A percentile compares a stretch with the other conserved stretches of the same genome.
phyloP scores from a whole-genome alignment of 2,113 vertebrate genomes.

The Mystacornis crossleyi region DNA sequence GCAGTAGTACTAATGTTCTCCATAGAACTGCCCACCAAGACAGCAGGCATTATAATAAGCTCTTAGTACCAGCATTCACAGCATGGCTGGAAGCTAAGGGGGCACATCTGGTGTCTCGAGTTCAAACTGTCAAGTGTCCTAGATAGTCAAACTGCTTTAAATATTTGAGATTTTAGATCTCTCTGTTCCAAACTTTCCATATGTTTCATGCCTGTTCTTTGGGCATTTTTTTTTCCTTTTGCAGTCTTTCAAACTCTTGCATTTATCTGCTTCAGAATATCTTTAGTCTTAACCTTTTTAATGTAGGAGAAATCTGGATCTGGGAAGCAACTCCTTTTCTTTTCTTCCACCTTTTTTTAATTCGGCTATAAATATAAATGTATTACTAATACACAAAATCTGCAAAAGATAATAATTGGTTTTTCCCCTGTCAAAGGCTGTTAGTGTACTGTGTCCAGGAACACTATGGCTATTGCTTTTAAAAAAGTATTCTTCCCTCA shows the following conservation, averaged over 20 bases:
- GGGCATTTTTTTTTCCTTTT: not conserved
- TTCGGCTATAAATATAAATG: not conserved
- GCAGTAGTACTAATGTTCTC: not conserved
- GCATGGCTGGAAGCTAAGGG: not conserved
- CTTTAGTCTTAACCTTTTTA: not conserved
- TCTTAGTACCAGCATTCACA: no score
- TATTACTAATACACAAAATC: not conserved
- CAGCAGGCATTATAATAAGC: no score
- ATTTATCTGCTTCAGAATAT: not conserved
- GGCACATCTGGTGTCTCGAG: not conserved
- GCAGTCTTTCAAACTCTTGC: not conserved
- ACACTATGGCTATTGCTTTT: not conserved
- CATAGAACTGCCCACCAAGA: accelerated
- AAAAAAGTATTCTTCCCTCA: not conserved
- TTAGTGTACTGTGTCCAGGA: not conserved
- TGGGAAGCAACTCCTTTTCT: not conserved
- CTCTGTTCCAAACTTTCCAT: not conserved
- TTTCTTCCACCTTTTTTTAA: not conserved
- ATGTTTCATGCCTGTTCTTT: not conserved
- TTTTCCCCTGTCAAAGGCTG: not conserved
- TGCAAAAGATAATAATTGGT: not conserved
- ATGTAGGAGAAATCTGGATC: not conserved
- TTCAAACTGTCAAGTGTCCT: not conserved
- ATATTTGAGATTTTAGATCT: not conserved
- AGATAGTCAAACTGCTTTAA: not conserved